Base-by-base conservation (phyloP, 2,113 vertebrate genomes). In the Epinephelus lanceolatus region DNA sequence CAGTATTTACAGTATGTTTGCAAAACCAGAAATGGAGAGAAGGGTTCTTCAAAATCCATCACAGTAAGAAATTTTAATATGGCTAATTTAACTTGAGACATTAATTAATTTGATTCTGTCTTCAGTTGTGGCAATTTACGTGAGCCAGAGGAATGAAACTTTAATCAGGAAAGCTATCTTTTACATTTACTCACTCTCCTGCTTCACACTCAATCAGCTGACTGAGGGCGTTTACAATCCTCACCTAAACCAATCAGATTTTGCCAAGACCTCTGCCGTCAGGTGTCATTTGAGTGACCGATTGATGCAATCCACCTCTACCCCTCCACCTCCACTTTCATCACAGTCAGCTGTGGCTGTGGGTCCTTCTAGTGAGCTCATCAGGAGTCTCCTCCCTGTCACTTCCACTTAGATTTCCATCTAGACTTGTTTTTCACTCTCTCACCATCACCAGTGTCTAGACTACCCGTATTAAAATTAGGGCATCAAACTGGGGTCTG, bases 321-420 rank as follows among this genome's bases (percentile, higher is more conserved):
- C n/a, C 55, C 57, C 30, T 42, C 53, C 61, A 60, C n/a, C 55
- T 59, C 63, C 42, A 49, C 19, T 17, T 68, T 49, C 75, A 77
- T 57, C 53, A 68, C 18, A 47, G 30, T 57, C 75, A n/a, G 75
- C 13, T 0, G 12, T 30, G 53, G 52, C 25, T 21, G 40, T 3
- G 49, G 30, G 71, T 37, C 27, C 60, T 76, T 65, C 30, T 47
- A 65, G 15, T 15, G 21, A 51, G 47, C 60, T 65, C 73, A 65
- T 59, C 65, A 37, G 47, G n/a, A 62, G 17, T 25, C 49, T 27
- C 4, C 1, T 7, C 9, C 33, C 37, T 5, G 27, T 63, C 13
- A 57, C 49, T 23, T 67, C 70, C 27, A 25, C 55, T 37, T 21
- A 19, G 53, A 25, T 80, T 55, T 71, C 45, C 33, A n/a, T n/a